These are phyloP conservation scores for Automeris io DNA, from an alignment of 2,888 invertebrate genomes.

Conservation along the genomic window DNA sequence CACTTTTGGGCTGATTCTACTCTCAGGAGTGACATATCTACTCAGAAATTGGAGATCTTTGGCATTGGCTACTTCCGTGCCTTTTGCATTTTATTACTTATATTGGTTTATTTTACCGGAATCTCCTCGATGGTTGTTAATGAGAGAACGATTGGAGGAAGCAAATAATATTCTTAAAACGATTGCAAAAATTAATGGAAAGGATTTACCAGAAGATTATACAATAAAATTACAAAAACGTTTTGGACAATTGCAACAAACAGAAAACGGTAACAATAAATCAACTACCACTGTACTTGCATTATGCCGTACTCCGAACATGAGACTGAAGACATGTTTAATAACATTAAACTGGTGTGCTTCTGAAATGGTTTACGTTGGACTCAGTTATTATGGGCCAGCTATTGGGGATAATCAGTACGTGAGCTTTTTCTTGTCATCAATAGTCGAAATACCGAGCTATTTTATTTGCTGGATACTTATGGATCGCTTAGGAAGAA, in stretches of 20 bases:
- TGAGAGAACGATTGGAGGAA: slow-evolving; percentile 88
- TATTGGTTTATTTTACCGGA: slow-evolving; percentile 93
- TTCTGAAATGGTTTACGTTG: slow-evolving; percentile 94
- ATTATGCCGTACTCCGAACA: slow-evolving; percentile 89
- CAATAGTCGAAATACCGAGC: slow-evolving; percentile 92
- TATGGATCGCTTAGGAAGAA: slow-evolving; percentile 91
- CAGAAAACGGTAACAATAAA: slow-evolving; percentile 54
- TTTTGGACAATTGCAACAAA: slow-evolving; percentile 80
- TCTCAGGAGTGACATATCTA: slow-evolving; percentile 90
- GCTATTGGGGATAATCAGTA: slow-evolving; percentile 92
- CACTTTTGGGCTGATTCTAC: slow-evolving; percentile 88
- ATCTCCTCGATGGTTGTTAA: slow-evolving; percentile 93
- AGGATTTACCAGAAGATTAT: slow-evolving; percentile 84
- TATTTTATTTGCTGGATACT: slow-evolving; percentile 92
- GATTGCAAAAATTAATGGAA: slow-evolving; percentile 87
- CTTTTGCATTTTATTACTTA: slow-evolving; percentile 89
- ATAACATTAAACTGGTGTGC: slow-evolving; percentile 95
- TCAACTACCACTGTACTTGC: slow-evolving; percentile 76
- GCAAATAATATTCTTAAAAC: slow-evolving; percentile 86
- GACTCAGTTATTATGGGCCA: slow-evolving; percentile 93
- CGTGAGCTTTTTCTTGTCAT: slow-evolving; percentile 91
- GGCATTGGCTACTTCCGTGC: slow-evolving; percentile 88
- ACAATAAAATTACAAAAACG: slow-evolving; percentile 83
- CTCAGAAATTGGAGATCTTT: slow-evolving; percentile 90
- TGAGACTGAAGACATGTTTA: slow-evolving; percentile 90